Conservation (phyloP, 1,140 invertebrate genomes). For the Aphaenogaster ashmeadi region DNA sequence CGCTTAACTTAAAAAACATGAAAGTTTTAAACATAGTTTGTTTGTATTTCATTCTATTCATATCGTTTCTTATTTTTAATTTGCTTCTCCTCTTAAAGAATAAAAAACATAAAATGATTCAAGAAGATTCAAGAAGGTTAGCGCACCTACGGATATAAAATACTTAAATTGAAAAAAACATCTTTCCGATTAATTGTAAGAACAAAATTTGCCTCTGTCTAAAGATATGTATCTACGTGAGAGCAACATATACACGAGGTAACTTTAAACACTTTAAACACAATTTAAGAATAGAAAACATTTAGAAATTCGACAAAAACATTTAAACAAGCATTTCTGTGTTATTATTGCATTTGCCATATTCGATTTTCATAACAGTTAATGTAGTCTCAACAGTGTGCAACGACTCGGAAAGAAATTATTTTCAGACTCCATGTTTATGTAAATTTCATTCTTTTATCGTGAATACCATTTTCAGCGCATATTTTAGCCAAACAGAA, state of each 20-base stretch:
- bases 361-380: conserved; percentile 13
- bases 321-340: conserved; percentile 17
- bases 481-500: not conserved
- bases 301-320: not conserved
- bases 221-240: not conserved
- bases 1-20: not conserved
- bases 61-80: not conserved
- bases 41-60: not conserved
- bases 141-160: not conserved
- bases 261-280: not conserved
- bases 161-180: not conserved
- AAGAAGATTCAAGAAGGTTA: not conserved
- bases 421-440: conserved; percentile 30
- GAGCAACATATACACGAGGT: not conserved
- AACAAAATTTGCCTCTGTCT: not conserved
- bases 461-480: not conserved
- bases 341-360: not conserved
- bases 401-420: not conserved
- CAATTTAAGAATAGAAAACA: not conserved
- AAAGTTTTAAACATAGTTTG: not conserved
- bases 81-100: not conserved
- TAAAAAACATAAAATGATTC: not conserved
- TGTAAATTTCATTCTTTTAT: conserved; percentile 37
- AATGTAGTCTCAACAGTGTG: conserved; percentile 24
- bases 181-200: not conserved